Evolutionary conservation across 2,888 invertebrate genomes (phyloP).

Genomic region (Athrips mouffetella): DNA sequence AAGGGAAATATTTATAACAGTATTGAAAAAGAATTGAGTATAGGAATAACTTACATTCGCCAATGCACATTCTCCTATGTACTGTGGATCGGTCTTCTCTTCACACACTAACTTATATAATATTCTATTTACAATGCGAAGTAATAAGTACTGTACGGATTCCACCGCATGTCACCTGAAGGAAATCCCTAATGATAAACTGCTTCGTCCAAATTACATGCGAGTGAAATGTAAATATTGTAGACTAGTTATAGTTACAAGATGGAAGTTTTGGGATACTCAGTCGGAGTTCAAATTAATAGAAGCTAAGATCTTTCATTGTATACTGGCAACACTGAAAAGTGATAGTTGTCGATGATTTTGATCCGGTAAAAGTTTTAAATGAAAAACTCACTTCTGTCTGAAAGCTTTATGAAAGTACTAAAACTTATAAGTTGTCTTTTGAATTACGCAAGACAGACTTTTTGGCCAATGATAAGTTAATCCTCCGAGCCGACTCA

Average conservation of each 20-base stretch:
- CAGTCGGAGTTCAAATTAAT: conserved; percentile 34
- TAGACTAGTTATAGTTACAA: conserved; percentile 39
- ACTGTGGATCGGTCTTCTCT: conserved; percentile 12
- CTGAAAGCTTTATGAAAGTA: background rate
- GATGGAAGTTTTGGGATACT: conserved; percentile 39
- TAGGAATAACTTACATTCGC: conserved; percentile 15
- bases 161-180: conserved; percentile 20
- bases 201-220: conserved; percentile 27
- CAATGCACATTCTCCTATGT: conserved; percentile 20
- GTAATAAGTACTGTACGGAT: conserved; percentile 42
- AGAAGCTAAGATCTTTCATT: background rate
- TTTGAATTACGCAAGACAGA: too few relatives aligned
- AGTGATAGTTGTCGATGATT: background rate
- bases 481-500: too few relatives aligned
- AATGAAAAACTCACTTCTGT: background rate
- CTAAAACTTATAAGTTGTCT: too few relatives aligned
- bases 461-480: too few relatives aligned
- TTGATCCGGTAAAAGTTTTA: background rate
- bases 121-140: conserved; percentile 24
- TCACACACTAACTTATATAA: conserved; percentile 47
- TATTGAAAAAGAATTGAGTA: too few relatives aligned
- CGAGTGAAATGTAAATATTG: conserved; percentile 32
- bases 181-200: background rate
- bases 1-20: too few relatives aligned
- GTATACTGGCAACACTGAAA: background rate